Evolutionary conservation across 2,888 invertebrate species (phyloP), one percentile per base, ranked within the genome.

Genomic region (Caenorhabditis macrosperma): DNA sequence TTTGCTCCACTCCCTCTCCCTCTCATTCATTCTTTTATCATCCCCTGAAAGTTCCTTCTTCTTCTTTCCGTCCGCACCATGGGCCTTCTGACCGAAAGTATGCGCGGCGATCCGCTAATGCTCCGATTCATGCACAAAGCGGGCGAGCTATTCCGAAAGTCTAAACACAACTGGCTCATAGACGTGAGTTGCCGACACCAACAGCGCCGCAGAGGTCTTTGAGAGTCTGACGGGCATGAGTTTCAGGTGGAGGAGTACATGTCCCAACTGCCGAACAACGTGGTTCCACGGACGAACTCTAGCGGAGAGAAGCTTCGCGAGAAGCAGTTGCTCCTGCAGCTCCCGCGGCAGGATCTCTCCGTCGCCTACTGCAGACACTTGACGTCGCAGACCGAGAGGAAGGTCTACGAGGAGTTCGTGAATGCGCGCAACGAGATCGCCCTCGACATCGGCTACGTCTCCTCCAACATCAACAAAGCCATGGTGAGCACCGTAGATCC

Each of bases 391-490:
- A 84, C 86, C 28, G 90, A 87, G 64, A 63, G 85, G 67, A 86
- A 86, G 77, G 85, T 85, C 7, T 97, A 95, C 91, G 95, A 96
- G 92, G 96, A 97, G 91, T 98, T 98, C 91, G 94, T 97, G 86
- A 94, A 95, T 61, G 95, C 95, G 67, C 93, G 98, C 64, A 97
- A 98, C 92, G 96, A 96, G 92, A 95, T 96, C 88, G 96, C 97
- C 46, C 93, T 98, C 90, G 98, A 97, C 91, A 95, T 98, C 90
- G 98, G 95, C 91, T 91, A 91, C 82, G 92, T 93, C 9, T 91
- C 91, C 74, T 92, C 92, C 52, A 90, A 89, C 75, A 85, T 91
- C 60, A 85, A 88, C 10, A 86, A 88, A 38, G 88, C 91, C 60
- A 91, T 89, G 88, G 92, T 92, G n/a, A 24, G 1, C 41, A 17